A percentile compares a stretch with the other conserved stretches of the same genome.
Conservation (phyloP, 2,113 vertebrate species). For the Cisticola juncidis region DNA sequence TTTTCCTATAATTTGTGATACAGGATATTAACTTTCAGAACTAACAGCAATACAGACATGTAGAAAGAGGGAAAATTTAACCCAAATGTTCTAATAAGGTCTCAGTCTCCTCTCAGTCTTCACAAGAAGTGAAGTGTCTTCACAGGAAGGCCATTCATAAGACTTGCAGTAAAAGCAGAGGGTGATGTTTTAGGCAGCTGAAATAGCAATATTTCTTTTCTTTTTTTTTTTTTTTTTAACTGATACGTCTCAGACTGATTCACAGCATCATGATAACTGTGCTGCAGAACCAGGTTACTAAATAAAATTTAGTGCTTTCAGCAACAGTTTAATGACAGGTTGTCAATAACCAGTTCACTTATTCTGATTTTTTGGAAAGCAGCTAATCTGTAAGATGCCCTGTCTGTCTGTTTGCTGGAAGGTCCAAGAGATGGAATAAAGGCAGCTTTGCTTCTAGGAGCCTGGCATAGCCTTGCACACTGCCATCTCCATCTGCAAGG, state of each 20-base stretch:
- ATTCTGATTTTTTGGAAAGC: neutral
- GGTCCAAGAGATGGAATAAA: neutral
- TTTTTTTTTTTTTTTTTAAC: neutral
- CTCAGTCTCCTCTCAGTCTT: neutral
- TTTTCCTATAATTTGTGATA: neutral
- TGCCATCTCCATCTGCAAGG: neutral
- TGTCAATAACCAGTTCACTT: neutral
- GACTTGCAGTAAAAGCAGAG: neutral
- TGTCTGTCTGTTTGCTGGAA: neutral
- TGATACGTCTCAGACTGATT: neutral
- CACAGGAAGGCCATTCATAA: neutral
- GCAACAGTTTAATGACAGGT: neutral
- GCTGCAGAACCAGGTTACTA: neutral
- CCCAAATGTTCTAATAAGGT: neutral
- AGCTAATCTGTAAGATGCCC: accelerated
- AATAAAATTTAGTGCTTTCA: neutral
- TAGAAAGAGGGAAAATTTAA: neutral
- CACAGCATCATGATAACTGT: neutral
- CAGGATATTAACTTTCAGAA: neutral
- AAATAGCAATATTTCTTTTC: neutral
- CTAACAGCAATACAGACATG: neutral
- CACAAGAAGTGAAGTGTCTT: neutral
- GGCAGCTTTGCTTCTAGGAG: conserved; percentile 1
- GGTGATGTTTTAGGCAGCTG: neutral
- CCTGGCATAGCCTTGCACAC: neutral